Base-by-base conservation (phyloP, 2,888 invertebrate species). In the Orthonychiurus folsomi region DNA sequence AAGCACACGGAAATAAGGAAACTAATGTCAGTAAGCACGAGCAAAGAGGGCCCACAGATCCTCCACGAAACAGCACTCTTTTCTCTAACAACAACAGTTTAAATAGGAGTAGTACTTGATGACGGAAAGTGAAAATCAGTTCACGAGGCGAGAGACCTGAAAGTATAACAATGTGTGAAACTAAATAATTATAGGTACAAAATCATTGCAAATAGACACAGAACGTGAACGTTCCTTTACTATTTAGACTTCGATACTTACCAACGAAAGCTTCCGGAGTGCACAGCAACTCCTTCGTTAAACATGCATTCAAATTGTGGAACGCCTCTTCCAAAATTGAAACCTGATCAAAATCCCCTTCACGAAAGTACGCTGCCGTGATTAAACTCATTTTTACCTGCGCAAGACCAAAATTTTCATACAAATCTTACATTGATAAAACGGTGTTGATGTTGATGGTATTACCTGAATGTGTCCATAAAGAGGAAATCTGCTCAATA, bases 341-440 rank as follows among this genome's bases (percentile, higher is more conserved):
- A 2, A 90, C 89, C 79, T 89, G 87, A 68, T 88, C 87, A 76
- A 93, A 93, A 79, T 93, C 93, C 23, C 90, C 91, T 77, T 95
- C 93, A 63, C 94, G 86, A 78, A 99, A 99, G 80, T 96, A 99
- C 0, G 95, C 95, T 76, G 93, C 87, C 0, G 97, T 97, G 65
- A 99, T 96, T 9, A 97, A 81, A 68, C 93, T 88, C 81, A 99
- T 85, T 80, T 97, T 97, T 3, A 82, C 68, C 73, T 80, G 77
- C 50, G 77, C 73, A 54, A 75, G 57, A 55, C n/a, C 9, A 63
- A 37, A 48, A 21, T 52, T 52, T 52, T 52, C 23, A 20, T 9
- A 20, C n/a, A 52, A 9, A 52, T 9, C 3, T 52, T 20, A 5
- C 52, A 9, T 9, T 12, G n/a, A 20, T 52, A n/a, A 52, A 5